phyloP scores from a whole-genome alignment of 2,797 vertebrate genomes.

The Mareca strepera region DNA sequence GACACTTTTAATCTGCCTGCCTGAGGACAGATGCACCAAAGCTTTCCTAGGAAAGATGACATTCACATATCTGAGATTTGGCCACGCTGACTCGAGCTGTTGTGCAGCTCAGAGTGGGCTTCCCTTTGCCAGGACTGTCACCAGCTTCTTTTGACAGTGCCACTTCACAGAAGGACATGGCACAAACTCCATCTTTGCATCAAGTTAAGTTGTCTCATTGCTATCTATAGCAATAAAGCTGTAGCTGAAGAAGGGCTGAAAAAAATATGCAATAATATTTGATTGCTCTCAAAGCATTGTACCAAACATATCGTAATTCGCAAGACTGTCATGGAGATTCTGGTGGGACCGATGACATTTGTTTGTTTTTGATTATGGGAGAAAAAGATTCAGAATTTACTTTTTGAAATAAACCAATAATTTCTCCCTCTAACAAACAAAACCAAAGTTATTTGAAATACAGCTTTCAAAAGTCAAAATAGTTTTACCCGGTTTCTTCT shows the following conservation, averaged over 20 bases:
- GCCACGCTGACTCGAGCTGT: fast-evolving
- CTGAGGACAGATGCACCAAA: not conserved
- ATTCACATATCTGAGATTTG: not conserved
- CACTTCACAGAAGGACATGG: not conserved
- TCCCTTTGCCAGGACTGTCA: not conserved
- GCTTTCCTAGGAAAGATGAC: not conserved
- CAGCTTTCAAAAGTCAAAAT: not conserved
- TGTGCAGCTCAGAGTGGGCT: not conserved
- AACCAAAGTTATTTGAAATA: not conserved
- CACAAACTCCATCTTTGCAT: not conserved
- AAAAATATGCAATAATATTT: not conserved
- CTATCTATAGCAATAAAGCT: not conserved
- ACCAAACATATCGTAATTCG: not conserved
- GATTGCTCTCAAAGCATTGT: not conserved
- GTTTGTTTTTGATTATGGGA: not conserved
- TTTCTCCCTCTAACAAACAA: not conserved
- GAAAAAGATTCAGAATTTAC: not conserved
- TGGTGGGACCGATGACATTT: not conserved
- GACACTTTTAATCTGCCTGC: not conserved
- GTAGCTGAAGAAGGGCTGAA: not conserved
- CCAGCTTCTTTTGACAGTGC: not conserved
- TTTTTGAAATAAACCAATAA: not conserved
- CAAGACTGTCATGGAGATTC: not conserved
- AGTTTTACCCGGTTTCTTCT: not conserved
- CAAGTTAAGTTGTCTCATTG: not conserved